These are phyloP conservation scores for Steatocranus sp. DNA, from an alignment of 2,797 vertebrate genomes.

Conservation along the genomic window DNA sequence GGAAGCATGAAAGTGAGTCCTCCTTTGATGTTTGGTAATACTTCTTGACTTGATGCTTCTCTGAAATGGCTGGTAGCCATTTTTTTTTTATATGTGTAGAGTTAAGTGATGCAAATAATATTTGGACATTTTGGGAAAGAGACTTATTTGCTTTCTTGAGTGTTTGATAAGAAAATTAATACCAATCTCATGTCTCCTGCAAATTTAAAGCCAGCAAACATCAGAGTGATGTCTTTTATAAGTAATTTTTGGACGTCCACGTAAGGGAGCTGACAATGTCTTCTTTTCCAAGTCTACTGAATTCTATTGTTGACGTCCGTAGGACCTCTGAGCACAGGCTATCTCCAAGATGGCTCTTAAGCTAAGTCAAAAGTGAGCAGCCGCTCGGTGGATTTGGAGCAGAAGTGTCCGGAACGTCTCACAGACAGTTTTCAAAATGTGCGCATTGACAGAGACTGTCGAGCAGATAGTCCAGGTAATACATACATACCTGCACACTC, in stretches of 20 bases:
- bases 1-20: constrained; percentile 1
- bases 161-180: background rate
- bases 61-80: background rate
- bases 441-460: background rate
- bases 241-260: background rate
- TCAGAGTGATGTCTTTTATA: background rate
- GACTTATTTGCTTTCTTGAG: background rate
- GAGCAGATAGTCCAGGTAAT: background rate
- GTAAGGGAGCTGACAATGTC: background rate
- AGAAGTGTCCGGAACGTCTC: background rate
- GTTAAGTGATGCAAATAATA: background rate
- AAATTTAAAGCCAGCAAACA: background rate
- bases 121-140: background rate
- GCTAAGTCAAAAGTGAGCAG: background rate
- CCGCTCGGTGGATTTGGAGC: background rate
- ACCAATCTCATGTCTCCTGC: background rate
- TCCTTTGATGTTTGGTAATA: constrained; percentile 3
- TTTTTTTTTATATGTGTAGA: background rate
- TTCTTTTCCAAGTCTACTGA: background rate
- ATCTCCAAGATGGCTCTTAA: background rate
- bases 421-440: background rate
- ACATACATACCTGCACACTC: background rate
- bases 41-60: background rate
- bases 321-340: background rate
- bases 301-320: background rate